Evolutionary conservation across 2,797 vertebrate genomes (phyloP).

Genomic region (Acrossocheilus wenchowensis): DNA sequence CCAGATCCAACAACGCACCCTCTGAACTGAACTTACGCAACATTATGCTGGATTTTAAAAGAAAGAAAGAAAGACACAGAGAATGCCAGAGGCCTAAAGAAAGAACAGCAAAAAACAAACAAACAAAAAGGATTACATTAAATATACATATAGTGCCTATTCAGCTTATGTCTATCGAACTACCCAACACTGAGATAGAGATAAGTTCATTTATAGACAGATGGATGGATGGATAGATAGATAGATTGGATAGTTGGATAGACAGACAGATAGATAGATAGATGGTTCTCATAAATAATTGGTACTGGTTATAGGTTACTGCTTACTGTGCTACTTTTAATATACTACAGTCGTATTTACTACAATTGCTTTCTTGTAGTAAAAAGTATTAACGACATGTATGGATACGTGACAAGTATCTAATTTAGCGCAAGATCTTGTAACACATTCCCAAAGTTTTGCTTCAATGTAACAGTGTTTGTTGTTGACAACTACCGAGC

Average conservation of each 20-base stretch:
- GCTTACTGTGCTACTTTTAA: neutral
- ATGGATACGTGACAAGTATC: neutral
- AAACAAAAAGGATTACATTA: neutral
- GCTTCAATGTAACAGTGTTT: neutral
- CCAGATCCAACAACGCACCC: conserved; percentile 78
- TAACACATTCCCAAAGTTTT: neutral
- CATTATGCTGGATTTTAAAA: conserved; percentile 9
- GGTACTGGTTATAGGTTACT: too few species aligned
- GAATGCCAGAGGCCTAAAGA: conserved; percentile 32
- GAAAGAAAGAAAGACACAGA: neutral
- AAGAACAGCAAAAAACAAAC: neutral
- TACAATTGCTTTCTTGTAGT: neutral
- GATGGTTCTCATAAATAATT: neutral
- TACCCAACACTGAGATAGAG: neutral
- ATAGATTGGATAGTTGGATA: neutral
- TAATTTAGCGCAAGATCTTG: neutral
- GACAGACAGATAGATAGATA: neutral
- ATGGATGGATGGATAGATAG: too few species aligned
- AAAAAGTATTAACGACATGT: neutral
- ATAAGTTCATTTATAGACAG: neutral
- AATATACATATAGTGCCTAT: neutral
- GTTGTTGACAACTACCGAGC: neutral
- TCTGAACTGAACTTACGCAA: conserved; percentile 82
- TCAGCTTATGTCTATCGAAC: neutral
- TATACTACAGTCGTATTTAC: neutral